phyloP scores from a whole-genome alignment of 2,113 vertebrate species.

The Microcebus griseorufus region DNA sequence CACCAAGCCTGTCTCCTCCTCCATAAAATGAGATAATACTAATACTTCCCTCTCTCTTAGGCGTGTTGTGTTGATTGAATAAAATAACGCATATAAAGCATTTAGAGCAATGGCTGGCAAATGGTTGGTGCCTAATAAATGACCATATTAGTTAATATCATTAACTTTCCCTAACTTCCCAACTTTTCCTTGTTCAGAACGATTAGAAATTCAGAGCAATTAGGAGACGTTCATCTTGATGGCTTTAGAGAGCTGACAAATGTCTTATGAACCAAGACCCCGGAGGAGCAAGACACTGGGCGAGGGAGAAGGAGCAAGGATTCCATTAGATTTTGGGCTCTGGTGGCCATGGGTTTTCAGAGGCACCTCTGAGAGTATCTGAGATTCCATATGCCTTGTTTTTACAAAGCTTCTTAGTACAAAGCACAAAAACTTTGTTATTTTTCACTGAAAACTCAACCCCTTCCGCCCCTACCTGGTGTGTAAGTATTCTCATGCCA shows the following conservation, averaged over 20 bases:
- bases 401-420: neutral
- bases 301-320: accelerated
- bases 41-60: neutral
- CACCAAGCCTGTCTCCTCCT: neutral
- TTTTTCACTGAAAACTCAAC: neutral
- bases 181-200: neutral
- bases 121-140: neutral
- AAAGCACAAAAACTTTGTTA: neutral
- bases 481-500: neutral
- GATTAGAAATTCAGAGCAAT: neutral
- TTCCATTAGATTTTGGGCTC: neutral
- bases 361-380: neutral
- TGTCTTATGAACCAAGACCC: neutral
- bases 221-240: neutral
- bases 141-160: neutral
- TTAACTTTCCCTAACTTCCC: neutral
- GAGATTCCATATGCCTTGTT: neutral
- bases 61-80: neutral
- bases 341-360: neutral
- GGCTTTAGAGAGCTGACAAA: neutral
- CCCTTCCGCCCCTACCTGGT: neutral
- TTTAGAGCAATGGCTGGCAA: neutral
- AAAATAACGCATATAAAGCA: neutral
- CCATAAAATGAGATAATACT: neutral
- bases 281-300: neutral